Evolutionary conservation across 2,888 invertebrate species (phyloP), one percentile per base, ranked within the genome.

Genomic region (Hololepta plana): DNA sequence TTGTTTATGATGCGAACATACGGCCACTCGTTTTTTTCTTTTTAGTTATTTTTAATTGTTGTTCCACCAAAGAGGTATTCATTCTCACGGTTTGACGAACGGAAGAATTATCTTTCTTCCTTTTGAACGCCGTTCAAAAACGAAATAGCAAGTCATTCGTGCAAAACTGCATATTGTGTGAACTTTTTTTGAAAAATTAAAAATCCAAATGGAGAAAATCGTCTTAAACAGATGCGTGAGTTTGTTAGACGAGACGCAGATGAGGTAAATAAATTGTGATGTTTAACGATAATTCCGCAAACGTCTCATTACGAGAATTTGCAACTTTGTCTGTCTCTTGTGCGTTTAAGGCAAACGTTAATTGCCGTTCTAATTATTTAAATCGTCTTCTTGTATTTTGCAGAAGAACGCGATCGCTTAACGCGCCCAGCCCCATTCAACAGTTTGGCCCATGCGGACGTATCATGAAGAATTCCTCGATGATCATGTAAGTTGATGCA

Each of bases 371-470:
- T 21, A 6, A 11, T 23, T 23, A 22, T 35, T 33, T n/a, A n/a
- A n/a, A n/a, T n/a, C n/a, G n/a, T n/a, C n/a, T n/a, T n/a, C n/a
- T 35, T 40, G 36, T 38, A 51, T 49, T 47, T 70, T 72, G 1
- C 67, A 93, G 91, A 72, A 69, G 90, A 47, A 90, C 91, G 21
- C 66, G 90, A 52, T 91, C 91, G 42, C 67, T 93, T 55, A 93
- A 91, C 65, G 93, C 93, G 10, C 93, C 91, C 6, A 90, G 85
- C 37, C 93, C 91, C 2, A 81, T 90, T 42, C 90, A 90, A 56
- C 87, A 90, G 49, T 93, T 95, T 59, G 93, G 93, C 65, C 93
- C 93, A 70, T 93, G 93, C 64, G 93, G 91, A 44, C 77, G 90
- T 41, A 88, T 93, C 52, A 82, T 90, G 84, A 91, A 90, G 62